Conservation (phyloP, 2,888 invertebrate genomes). For the Orthonychiurus folsomi region DNA sequence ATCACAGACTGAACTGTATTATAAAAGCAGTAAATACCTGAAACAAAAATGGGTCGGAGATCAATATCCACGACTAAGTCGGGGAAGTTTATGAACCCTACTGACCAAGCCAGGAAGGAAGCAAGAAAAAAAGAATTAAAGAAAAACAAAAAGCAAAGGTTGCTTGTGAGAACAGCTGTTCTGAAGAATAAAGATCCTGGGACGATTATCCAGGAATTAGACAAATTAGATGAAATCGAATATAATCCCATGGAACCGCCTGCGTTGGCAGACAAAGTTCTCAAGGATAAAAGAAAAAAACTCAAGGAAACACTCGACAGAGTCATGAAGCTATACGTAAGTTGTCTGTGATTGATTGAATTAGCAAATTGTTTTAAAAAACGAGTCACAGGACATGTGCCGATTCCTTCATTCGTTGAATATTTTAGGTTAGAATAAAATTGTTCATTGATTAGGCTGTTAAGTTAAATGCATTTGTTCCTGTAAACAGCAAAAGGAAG, state of each 20-base stretch:
- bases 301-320: constrained; percentile 88
- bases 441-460: background rate
- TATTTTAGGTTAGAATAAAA: background rate
- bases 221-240: constrained; percentile 97
- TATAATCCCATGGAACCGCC: constrained; percentile 91
- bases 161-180: constrained; percentile 91
- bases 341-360: constrained; percentile 42
- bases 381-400: background rate
- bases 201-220: constrained; percentile 88
- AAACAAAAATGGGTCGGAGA: constrained; percentile 86
- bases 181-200: constrained; percentile 95
- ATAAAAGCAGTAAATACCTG: no score
- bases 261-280: constrained; percentile 88
- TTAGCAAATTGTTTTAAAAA: background rate
- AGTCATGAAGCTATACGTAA: constrained; percentile 90
- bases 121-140: constrained; percentile 94
- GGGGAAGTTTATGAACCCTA: constrained; percentile 99
- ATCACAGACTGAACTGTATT: no score
- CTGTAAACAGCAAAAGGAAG: constrained; percentile 74
- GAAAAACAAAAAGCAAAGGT: constrained; percentile 95
- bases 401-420: background rate
- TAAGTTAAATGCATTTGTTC: no score
- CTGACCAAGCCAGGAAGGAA: constrained; percentile 97
- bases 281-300: constrained; percentile 93
- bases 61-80: constrained; percentile 99